A percentile compares a stretch with the other conserved stretches of the same genome.
Conservation (phyloP, 2,888 invertebrate species). For the Ochropleura plecta region DNA sequence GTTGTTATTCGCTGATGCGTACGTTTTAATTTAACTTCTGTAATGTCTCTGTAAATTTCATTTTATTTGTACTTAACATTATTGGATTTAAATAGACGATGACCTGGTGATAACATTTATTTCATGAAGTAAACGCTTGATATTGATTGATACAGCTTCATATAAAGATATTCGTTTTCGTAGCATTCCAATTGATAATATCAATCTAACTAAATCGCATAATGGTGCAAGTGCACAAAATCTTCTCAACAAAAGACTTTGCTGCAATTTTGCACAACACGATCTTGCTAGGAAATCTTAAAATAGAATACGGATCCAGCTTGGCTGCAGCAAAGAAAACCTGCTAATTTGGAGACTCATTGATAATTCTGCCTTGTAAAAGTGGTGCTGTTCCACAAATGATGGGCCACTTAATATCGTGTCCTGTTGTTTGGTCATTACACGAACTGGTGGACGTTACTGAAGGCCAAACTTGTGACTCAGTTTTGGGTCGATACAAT, state of each 20-base stretch:
- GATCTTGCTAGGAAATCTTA: too few species aligned
- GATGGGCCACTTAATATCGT: too few species aligned
- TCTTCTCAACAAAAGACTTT: neutral
- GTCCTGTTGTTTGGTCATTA: too few species aligned
- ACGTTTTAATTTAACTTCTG: constrained; percentile 48
- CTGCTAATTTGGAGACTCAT: too few species aligned
- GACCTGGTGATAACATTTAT: neutral
- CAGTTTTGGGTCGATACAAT: too few species aligned
- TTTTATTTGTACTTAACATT: constrained; percentile 3
- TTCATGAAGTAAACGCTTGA: neutral
- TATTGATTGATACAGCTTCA: neutral
- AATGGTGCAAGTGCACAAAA: neutral
- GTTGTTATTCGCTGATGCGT: constrained; percentile 45
- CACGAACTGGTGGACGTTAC: too few species aligned
- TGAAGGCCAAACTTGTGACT: too few species aligned
- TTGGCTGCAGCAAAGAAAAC: too few species aligned
- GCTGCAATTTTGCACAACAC: neutral
- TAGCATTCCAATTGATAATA: neutral
- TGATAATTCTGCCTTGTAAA: too few species aligned
- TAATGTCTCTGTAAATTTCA: constrained; percentile 27
- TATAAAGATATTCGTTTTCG: neutral
- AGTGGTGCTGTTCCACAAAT: too few species aligned
- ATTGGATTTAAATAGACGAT: neutral
- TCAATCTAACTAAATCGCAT: neutral
- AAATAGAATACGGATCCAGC: too few species aligned